phyloP scores from a whole-genome alignment of 1,140 invertebrate species.

The Leptinotarsa lineolata region DNA sequence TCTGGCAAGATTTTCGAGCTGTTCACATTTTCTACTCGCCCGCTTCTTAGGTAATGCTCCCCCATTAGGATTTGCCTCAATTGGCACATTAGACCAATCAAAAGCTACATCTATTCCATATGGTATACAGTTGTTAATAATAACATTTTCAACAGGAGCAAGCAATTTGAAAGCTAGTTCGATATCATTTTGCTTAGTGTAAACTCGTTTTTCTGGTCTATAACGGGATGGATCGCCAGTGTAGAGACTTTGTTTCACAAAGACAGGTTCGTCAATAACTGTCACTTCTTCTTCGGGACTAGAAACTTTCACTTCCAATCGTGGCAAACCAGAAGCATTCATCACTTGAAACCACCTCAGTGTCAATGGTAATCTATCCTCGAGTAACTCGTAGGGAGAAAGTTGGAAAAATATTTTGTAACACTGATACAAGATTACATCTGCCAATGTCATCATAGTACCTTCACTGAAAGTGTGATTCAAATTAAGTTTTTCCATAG shows the following conservation, averaged over 20 bases:
- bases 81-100: conserved; percentile 70
- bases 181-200: conserved; percentile 76
- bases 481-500: conserved; percentile 62
- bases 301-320: conserved; percentile 28
- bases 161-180: conserved; percentile 65
- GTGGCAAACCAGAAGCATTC: conserved; percentile 39
- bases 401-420: conserved; percentile 68
- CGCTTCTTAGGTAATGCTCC: conserved; percentile 78
- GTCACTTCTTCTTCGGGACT: conserved; percentile 26
- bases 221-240: conserved; percentile 78
- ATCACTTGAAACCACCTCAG: conserved; percentile 69
- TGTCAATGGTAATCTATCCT: conserved; percentile 66
- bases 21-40: conserved; percentile 80
- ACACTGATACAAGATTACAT: conserved; percentile 79
- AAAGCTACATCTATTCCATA: conserved; percentile 59
- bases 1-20: conserved; percentile 86
- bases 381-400: conserved; percentile 56
- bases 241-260: conserved; percentile 70
- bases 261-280: conserved; percentile 47
- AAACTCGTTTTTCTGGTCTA: conserved; percentile 72
- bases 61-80: conserved; percentile 73
- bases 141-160: conserved; percentile 51
- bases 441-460: conserved; percentile 79
- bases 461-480: conserved; percentile 84
- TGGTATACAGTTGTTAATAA: conserved; percentile 52